A percentile compares a stretch with the other conserved stretches of the same genome.
phyloP scores from a whole-genome alignment of 2,888 invertebrate species.

The Agrotis ipsilon region DNA sequence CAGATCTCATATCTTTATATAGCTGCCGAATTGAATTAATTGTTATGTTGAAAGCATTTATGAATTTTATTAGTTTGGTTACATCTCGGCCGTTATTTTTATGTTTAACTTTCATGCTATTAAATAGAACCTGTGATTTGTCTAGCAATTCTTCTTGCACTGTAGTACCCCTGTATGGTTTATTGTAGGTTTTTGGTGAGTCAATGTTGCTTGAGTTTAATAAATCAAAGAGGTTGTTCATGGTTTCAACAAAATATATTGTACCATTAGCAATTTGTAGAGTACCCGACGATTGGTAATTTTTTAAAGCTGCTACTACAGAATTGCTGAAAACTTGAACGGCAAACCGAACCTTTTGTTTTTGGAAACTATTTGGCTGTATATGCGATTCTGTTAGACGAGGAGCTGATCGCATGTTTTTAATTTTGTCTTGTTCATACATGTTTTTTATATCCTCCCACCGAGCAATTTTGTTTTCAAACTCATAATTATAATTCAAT shows the following conservation, averaged over 20 bases:
- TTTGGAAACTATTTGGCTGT: slow-evolving; percentile 25
- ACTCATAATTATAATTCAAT: slow-evolving; percentile 5
- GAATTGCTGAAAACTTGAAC: slow-evolving; percentile 30
- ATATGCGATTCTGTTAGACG: slow-evolving; percentile 27
- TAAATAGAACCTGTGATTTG: slow-evolving; percentile 3
- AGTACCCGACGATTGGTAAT: slow-evolving; percentile 7
- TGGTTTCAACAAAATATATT: slow-evolving; percentile 27
- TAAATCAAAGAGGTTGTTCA: slow-evolving; percentile 36
- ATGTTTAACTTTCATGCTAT: slow-evolving; percentile 13
- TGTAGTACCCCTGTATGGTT: slow-evolving; percentile 6
- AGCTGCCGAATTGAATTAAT: slow-evolving; percentile 28
- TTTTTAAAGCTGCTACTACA: slow-evolving; percentile 25
- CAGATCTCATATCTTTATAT: slow-evolving; percentile 7
- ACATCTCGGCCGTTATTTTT: slow-evolving; percentile 25
- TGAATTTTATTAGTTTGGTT: slow-evolving; percentile 24
- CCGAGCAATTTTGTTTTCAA: slow-evolving; percentile 20
- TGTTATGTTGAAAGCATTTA: slow-evolving; percentile 24
- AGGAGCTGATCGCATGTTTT: slow-evolving; percentile 20
- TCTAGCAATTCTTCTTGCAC: slow-evolving; percentile 6
- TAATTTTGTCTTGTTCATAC: slow-evolving; percentile 20
- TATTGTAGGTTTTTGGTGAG: slow-evolving; percentile 13
- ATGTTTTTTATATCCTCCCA: slow-evolving; percentile 27
- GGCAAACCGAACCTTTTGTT: slow-evolving; percentile 26
- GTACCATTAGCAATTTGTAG: slow-evolving; percentile 23
- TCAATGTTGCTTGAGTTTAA: slow-evolving; percentile 29